Percentiles rank a stretch among this genome's conserved stretches.
Conservation (phyloP, 2,797 vertebrate genomes). For the Urosaurus nigricauda region DNA sequence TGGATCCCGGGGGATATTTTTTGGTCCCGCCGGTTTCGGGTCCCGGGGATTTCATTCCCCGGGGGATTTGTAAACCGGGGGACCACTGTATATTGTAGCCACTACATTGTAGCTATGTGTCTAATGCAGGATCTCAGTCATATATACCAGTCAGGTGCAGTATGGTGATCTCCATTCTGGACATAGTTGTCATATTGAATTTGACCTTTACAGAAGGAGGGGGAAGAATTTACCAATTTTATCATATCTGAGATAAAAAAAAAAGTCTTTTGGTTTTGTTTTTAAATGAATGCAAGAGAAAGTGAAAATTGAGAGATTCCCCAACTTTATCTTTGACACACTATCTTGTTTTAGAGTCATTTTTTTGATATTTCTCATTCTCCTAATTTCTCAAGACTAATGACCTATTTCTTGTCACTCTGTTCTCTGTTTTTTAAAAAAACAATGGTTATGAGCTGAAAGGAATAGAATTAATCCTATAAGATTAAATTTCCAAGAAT, state of each 20-base stretch:
- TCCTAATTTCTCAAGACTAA: not conserved
- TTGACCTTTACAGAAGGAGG: not conserved
- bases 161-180: too few relatives aligned
- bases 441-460: not conserved
- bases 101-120: too few relatives aligned
- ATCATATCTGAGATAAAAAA: not conserved
- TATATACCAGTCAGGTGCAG: too few relatives aligned
- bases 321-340: not conserved
- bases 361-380: not conserved
- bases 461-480: conserved; percentile 53
- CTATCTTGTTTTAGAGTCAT: not conserved
- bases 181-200: not conserved
- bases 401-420: not conserved
- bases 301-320: not conserved
- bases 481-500: conserved; percentile 59
- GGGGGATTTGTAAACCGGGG: too few relatives aligned
- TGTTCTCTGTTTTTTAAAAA: not conserved
- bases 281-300: not conserved
- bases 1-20: too few relatives aligned
- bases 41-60: too few relatives aligned
- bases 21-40: too few relatives aligned
- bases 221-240: not conserved
- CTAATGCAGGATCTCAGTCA: too few relatives aligned
- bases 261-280: not conserved
- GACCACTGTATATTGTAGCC: too few relatives aligned